Percentiles rank a stretch among this genome's conserved stretches.
Evolutionary conservation across 2,797 vertebrate species (phyloP).

Genomic region (Galaxias olidus): DNA sequence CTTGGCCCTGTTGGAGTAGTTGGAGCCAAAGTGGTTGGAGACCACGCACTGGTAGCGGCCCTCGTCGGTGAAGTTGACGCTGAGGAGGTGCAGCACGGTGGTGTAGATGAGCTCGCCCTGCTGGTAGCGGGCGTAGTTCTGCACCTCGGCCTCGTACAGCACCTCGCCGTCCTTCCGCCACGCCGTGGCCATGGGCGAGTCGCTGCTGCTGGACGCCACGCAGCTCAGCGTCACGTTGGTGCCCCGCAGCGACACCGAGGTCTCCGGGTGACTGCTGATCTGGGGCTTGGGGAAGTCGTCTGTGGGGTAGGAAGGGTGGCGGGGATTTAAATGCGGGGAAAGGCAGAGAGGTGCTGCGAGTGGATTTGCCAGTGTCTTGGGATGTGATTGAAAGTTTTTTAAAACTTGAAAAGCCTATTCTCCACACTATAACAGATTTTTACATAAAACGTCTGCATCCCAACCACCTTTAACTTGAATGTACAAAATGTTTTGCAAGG

Average conservation of each 20-base stretch:
- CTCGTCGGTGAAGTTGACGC: constrained; percentile 89
- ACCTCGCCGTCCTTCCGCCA: constrained; percentile 97
- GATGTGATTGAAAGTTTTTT: too few species aligned
- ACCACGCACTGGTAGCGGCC: constrained; percentile 97
- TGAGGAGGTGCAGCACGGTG: constrained; percentile 86
- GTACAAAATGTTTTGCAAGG: too few species aligned
- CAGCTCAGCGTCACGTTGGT: constrained; percentile 93
- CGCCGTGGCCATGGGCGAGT: constrained; percentile 93
- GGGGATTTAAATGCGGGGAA: background rate
- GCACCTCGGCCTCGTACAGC: constrained; percentile 89
- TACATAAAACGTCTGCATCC: too few species aligned
- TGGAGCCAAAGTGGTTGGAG: constrained; percentile 96
- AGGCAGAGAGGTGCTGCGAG: background rate
- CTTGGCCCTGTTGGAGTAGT: constrained; percentile 93
- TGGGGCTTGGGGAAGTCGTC: constrained; percentile 97
- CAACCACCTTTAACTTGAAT: too few species aligned
- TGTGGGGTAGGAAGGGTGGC: constrained; percentile 50
- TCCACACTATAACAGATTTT: too few species aligned
- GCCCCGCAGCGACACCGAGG: constrained; percentile 87
- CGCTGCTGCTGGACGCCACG: constrained; percentile 93
- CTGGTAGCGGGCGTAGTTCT: constrained; percentile 89
- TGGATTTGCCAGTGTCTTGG: too few species aligned
- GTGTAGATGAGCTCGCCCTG: constrained; percentile 83
- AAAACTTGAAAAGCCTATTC: too few species aligned
- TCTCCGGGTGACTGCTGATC: constrained; percentile 95